Evolutionary conservation across 2,113 vertebrate genomes (phyloP).

Genomic region (Menura novaehollandiae): DNA sequence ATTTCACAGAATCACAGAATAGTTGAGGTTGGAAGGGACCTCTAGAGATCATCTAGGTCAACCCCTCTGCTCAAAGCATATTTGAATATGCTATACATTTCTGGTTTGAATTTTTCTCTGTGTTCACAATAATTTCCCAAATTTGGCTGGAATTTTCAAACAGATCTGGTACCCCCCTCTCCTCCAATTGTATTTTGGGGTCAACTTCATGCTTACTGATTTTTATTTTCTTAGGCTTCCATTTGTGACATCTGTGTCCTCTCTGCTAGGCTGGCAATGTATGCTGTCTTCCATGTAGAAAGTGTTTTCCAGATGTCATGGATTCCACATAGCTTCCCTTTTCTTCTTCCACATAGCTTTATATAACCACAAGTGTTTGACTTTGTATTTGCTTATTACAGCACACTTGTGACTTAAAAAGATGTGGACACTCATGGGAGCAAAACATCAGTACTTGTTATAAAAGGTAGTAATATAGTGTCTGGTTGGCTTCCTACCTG

Average conservation of each 20-base stretch:
- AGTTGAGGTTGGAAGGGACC: constrained; percentile 26
- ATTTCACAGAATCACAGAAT: constrained; percentile 24
- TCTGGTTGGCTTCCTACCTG: not conserved
- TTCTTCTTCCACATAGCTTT: not conserved
- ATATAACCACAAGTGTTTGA: not conserved
- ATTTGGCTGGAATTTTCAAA: not conserved
- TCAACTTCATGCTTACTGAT: not conserved
- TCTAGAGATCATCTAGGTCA: not conserved
- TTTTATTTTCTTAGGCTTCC: not conserved
- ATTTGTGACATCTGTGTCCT: not conserved
- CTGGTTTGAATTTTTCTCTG: not conserved
- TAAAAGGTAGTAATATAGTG: not conserved
- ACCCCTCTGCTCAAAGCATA: not conserved
- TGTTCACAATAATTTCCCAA: not conserved
- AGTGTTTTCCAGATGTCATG: not conserved
- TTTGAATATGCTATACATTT: not conserved
- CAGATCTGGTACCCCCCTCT: not conserved
- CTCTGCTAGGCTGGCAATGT: not conserved
- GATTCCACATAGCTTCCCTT: not conserved
- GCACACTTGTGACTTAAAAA: not conserved
- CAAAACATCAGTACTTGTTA: not conserved
- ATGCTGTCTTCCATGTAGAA: not conserved
- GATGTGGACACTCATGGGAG: not conserved
- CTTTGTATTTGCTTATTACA: not conserved
- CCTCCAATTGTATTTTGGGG: not conserved